These are phyloP conservation scores for Ageneiosus marmoratus DNA, from an alignment of 2,113 vertebrate species.

Conservation along the genomic window DNA sequence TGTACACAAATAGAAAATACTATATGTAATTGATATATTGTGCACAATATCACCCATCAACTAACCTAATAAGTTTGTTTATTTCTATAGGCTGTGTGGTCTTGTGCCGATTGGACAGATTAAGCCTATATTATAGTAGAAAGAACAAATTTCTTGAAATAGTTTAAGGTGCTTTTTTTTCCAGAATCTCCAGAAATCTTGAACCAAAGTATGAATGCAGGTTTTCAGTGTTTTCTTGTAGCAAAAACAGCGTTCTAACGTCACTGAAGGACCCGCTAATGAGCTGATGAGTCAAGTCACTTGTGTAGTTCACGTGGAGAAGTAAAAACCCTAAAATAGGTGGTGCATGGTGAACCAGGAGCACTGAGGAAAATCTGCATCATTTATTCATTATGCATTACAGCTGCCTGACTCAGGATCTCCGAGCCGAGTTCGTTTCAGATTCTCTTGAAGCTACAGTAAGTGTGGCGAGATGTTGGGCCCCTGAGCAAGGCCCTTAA, in stretches of 20 bases:
- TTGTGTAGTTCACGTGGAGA: background rate
- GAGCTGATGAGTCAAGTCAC: background rate
- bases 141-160: background rate
- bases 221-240: background rate
- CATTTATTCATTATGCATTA: background rate
- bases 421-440: no score
- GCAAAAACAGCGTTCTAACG: no score
- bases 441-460: background rate
- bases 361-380: background rate
- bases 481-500: no score
- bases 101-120: background rate
- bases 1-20: background rate
- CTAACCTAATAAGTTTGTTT: background rate
- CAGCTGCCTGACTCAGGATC: background rate
- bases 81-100: background rate
- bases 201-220: background rate
- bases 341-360: background rate
- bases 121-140: background rate
- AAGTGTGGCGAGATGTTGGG: no score
- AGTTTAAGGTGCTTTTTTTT: background rate
- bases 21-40: no score
- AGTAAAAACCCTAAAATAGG: background rate
- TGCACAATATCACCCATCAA: background rate
- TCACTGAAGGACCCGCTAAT: background rate
- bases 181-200: background rate